Conservation (phyloP, 2,113 vertebrate species). For the Bubo scandiacus region DNA sequence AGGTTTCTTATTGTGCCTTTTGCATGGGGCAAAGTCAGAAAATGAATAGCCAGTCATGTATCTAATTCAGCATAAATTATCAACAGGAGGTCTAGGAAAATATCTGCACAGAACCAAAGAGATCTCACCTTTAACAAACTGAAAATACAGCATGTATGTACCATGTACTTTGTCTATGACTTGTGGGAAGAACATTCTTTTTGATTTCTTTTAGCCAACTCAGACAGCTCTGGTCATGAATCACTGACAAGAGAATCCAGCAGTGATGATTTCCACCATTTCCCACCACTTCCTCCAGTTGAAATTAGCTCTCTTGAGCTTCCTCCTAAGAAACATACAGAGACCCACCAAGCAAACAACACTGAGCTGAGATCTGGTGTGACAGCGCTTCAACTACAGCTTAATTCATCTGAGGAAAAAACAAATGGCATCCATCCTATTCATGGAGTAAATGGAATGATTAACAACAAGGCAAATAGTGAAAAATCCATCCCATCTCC, state of each 20-base stretch:
- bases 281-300: constrained; percentile 80
- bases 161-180: neutral
- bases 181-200: neutral
- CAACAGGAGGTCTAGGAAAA: neutral
- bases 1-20: neutral
- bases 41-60: neutral
- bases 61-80: neutral
- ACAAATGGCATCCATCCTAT: constrained; percentile 62
- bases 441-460: constrained; percentile 71
- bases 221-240: constrained; percentile 78
- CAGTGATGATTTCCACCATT: constrained; percentile 78
- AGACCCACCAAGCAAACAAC: constrained; percentile 77
- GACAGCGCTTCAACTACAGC: constrained; percentile 71
- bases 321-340: constrained; percentile 77
- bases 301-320: constrained; percentile 87
- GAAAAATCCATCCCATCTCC: constrained; percentile 60
- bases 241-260: constrained; percentile 70
- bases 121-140: neutral
- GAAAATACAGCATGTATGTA: neutral
- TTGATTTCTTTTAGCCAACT: constrained; percentile 63
- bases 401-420: constrained; percentile 59
- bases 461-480: constrained; percentile 67
- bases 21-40: neutral
- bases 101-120: neutral
- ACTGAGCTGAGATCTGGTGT: constrained; percentile 76